Evolutionary conservation across 2,888 invertebrate genomes (phyloP).

Genomic region (Habroteleia sp.): DNA sequence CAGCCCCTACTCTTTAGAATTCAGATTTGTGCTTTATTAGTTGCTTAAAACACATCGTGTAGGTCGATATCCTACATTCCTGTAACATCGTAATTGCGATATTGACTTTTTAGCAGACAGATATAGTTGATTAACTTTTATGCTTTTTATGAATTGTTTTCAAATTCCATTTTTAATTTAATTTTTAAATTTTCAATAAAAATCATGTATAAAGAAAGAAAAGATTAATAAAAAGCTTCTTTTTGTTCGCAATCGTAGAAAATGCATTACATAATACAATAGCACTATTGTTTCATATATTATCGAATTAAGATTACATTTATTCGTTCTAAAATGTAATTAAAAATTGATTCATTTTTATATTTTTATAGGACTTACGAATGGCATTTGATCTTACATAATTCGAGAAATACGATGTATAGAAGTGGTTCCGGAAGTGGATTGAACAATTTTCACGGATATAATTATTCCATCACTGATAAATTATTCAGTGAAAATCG

Average conservation of each 20-base stretch:
- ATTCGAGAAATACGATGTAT: slow-evolving; percentile 16
- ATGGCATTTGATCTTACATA: slow-evolving; percentile 20
- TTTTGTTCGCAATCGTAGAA: too few species aligned
- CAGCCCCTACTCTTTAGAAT: slow-evolving; percentile 69
- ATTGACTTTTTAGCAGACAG: slow-evolving; percentile 37
- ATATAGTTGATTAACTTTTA: slow-evolving; percentile 21
- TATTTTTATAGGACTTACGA: slow-evolving; percentile 10
- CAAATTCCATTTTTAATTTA: slow-evolving; percentile 4
- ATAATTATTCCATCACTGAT: slow-evolving; percentile 31
- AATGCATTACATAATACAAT: too few species aligned
- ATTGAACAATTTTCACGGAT: slow-evolving; percentile 18
- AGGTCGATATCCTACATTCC: slow-evolving; percentile 62
- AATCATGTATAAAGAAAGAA: too few species aligned
- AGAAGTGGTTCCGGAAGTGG: slow-evolving; percentile 18
- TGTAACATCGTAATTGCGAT: slow-evolving; percentile 52
- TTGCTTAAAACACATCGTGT: slow-evolving; percentile 65
- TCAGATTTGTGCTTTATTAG: slow-evolving; percentile 72
- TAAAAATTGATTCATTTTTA: too few species aligned
- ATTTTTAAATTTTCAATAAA: too few species aligned
- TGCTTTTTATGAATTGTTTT: slow-evolving; percentile 6
- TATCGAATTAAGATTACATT: too few species aligned
- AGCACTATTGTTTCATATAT: too few species aligned
- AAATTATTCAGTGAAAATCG: slow-evolving; percentile 32
- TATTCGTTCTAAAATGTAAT: too few species aligned
- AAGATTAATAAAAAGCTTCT: too few species aligned